Conservation (phyloP, 2,888 invertebrate species). For the Drepanosiphum platanoidis region DNA sequence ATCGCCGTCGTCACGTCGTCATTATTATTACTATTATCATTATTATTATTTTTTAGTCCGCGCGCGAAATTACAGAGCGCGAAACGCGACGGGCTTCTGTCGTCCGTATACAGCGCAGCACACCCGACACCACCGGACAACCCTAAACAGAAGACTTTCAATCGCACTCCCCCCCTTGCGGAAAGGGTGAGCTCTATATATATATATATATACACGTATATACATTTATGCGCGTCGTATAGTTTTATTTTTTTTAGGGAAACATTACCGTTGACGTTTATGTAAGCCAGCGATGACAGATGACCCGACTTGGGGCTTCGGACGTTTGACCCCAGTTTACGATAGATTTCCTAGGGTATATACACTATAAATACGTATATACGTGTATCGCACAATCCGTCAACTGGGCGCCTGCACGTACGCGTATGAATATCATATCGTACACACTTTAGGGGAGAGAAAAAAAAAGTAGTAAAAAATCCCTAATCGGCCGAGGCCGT, state of each 20-base stretch:
- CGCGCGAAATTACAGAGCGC: conserved; percentile 27
- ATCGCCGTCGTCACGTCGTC: neutral
- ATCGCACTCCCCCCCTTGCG: conserved; percentile 18
- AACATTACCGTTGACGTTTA: conserved; percentile 60
- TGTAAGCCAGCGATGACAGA: conserved; percentile 54
- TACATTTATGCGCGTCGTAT: neutral
- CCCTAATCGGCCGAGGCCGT: neutral
- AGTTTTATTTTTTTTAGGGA: conserved; percentile 32
- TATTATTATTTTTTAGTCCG: conserved; percentile 1
- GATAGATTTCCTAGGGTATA: neutral
- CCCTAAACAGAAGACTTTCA: conserved; percentile 61
- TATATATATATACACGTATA: neutral
- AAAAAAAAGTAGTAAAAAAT: neutral
- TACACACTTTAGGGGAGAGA: neutral
- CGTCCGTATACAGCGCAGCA: neutral
- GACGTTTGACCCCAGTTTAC: conserved; percentile 53
- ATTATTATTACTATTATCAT: neutral
- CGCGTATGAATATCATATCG: neutral
- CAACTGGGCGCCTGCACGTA: neutral
- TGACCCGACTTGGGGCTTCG: conserved; percentile 59
- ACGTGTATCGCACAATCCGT: conserved; percentile 13
- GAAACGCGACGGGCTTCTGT: conserved; percentile 36
- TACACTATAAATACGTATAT: neutral
- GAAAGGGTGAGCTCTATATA: neutral
- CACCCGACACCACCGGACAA: conserved; percentile 37